These are phyloP conservation scores for Zapus hudsonius DNA, from an alignment of 2,113 vertebrate species.

Conservation along the genomic window DNA sequence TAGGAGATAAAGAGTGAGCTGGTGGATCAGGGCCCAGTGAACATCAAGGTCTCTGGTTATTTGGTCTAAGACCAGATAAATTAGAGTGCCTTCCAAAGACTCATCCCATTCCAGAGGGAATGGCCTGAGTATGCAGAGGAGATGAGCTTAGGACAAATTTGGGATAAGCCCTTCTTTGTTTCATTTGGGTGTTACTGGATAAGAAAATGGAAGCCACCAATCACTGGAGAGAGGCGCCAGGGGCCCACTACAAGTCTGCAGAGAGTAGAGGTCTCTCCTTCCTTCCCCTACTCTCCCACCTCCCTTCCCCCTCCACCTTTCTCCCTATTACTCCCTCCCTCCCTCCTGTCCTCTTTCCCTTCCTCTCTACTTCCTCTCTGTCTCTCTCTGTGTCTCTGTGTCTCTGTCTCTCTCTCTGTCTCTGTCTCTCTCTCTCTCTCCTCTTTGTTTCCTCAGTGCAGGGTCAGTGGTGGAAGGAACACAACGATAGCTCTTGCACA, in stretches of 20 bases:
- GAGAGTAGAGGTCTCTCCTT: background rate
- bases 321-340: accelerated
- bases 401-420: accelerated
- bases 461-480: background rate
- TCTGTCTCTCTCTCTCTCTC: too few relatives aligned
- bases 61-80: slow-evolving; percentile 26
- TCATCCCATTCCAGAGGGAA: background rate
- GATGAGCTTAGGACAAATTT: background rate
- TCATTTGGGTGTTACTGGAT: background rate
- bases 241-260: background rate
- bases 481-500: background rate
- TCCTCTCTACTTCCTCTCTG: too few relatives aligned
- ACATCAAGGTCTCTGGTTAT: slow-evolving; percentile 32
- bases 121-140: background rate
- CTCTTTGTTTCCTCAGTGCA: background rate
- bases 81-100: background rate
- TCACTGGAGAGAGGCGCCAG: background rate
- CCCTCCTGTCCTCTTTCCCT: too few relatives aligned
- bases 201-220: background rate
- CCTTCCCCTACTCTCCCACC: accelerated
- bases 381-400: accelerated
- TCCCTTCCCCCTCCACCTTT: background rate
- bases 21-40: background rate
- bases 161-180: background rate
- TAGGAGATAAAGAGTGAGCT: background rate